Percentiles rank a stretch among this genome's conserved stretches.
phyloP scores from a whole-genome alignment of 2,888 invertebrate genomes.

The Hyposoter dolosus region DNA sequence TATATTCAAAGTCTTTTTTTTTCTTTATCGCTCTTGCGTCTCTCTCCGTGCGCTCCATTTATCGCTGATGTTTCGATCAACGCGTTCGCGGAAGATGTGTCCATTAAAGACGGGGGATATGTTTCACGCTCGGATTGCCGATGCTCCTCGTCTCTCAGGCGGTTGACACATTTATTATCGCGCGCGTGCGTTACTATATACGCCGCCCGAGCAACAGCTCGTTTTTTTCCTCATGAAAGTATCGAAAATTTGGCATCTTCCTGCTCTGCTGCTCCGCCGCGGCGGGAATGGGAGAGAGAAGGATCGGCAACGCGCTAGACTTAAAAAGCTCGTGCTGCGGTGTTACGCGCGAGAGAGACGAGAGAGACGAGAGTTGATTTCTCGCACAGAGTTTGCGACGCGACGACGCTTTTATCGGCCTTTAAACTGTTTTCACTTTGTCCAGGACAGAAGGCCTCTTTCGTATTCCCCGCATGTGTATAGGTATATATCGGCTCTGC shows the following conservation, averaged over 20 bases:
- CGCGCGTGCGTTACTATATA: no score
- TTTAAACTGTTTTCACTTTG: constrained; percentile 81
- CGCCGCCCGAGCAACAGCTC: no score
- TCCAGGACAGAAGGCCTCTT: constrained; percentile 61
- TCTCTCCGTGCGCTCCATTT: background rate
- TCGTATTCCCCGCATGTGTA: constrained; percentile 26
- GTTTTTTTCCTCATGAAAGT: constrained; percentile 52
- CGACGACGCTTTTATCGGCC: constrained; percentile 79
- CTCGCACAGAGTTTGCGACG: constrained; percentile 58
- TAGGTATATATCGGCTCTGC: no score
- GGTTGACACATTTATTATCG: constrained; percentile 74
- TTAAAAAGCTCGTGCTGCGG: no score
- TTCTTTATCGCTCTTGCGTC: background rate
- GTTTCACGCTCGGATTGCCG: constrained; percentile 69
- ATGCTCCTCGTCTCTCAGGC: no score
- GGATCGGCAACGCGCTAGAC: no score
- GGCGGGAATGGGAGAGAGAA: no score
- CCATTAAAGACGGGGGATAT: constrained; percentile 60
- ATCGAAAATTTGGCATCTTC: constrained; percentile 61
- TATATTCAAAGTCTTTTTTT: no score
- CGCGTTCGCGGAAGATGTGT: constrained; percentile 24
- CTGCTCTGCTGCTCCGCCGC: background rate
- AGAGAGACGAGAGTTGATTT: constrained; percentile 67
- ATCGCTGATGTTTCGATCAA: constrained; percentile 61
- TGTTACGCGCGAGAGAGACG: no score